A percentile compares a stretch with the other conserved stretches of the same genome.
phyloP scores from a whole-genome alignment of 1,140 invertebrate species.

The Brachionus paranguensis region DNA sequence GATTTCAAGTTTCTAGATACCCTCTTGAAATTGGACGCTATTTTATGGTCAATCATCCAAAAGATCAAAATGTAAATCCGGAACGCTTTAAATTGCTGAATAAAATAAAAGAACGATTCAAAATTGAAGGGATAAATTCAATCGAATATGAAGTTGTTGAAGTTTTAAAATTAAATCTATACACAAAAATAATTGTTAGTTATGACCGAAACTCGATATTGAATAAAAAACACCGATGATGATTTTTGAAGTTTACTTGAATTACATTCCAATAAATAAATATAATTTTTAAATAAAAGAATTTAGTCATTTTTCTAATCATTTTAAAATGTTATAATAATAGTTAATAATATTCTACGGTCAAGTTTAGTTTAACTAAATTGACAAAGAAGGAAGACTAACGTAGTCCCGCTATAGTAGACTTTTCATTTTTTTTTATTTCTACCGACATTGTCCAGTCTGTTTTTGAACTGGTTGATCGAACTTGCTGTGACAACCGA shows the following conservation, averaged over 20 bases:
- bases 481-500: too few relatives aligned
- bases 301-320: neutral
- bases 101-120: neutral
- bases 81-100: neutral
- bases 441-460: too few relatives aligned
- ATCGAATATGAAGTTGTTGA: conserved; percentile 50
- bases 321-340: too few relatives aligned
- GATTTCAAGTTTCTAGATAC: neutral
- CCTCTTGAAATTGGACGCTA: conserved; percentile 22
- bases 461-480: too few relatives aligned
- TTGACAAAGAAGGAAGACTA: too few relatives aligned
- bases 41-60: neutral
- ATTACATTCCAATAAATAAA: neutral
- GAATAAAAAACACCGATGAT: neutral
- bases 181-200: neutral
- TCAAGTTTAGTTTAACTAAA: too few relatives aligned
- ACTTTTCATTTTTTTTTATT: too few relatives aligned
- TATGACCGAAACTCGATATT: neutral
- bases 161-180: conserved; percentile 42
- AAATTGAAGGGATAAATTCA: conserved; percentile 54
- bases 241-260: neutral
- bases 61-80: conserved; percentile 5
- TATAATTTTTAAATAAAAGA: neutral
- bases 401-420: too few relatives aligned
- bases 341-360: too few relatives aligned